Base-by-base conservation (phyloP, 2,888 invertebrate species). In the Panzeria rudis region DNA sequence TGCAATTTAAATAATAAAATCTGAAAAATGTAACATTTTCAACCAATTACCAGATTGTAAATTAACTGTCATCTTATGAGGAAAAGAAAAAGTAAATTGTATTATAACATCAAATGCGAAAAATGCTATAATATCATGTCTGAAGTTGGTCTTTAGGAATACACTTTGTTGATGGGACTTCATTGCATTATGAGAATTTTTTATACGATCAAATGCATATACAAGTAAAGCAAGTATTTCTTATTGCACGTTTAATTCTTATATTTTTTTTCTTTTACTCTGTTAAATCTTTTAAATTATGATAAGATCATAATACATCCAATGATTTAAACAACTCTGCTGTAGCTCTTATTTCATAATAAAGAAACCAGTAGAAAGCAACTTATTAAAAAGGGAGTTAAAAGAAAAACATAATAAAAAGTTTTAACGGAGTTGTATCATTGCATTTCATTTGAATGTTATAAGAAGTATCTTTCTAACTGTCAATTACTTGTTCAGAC, bases 61-160 rank as follows among this genome's bases (percentile, higher is more conserved):
- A 84, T 80, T 80, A 76, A 72, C 84, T 81, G 80, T 72, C 84
- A 84, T 81, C 76, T 76, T 72, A 77, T 35, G 47, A 62, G 20
- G 50, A 68, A 52, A 54, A 66, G 25, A 44, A 76, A 61, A 76
- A 35, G 25, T 56, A 75, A 75, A 59, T 80, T 64, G 20, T 61
- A 76, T 83, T 71, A 84, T 20, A 78, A 78, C 66, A 77, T 76
- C 72, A 84, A 73, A 77, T 62, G 41, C 50, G 54, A 68, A 54
- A 61, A 72, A 50, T 66, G 56, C 61, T 76, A 52, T 68, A 54
- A 47, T 78, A 56, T 50, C 77, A 41, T 84, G 66, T 72, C 72
- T 47, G 47, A n/a, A 17, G 23, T 84, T 75, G 13, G 17, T 25
- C 11, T 23, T 15, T 35, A 17, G 4, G 20, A 32, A 72, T 47